Evolutionary conservation across 1,140 invertebrate genomes (phyloP), one percentile per base, ranked within the genome.

Genomic region (Antheraea mylitta): DNA sequence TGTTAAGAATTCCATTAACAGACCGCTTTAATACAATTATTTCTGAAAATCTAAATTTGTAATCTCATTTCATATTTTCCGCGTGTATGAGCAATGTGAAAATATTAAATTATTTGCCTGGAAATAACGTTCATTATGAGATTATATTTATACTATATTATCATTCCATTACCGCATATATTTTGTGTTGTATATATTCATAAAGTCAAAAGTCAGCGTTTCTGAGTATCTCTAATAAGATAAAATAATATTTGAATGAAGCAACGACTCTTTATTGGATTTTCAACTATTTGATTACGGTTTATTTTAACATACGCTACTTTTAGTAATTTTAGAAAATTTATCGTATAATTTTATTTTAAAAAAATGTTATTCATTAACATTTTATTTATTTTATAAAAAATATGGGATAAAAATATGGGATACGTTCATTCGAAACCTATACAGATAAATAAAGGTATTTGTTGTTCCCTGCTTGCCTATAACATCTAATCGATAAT

Each of bases 81-180:
- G 45, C 45, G 45, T 53, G 45, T 53, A 53, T 53, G 45, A 53
- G 45, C 45, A 53, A 53, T 53, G 45, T 53, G 45, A 53, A 53
- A 53, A 53, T 53, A 53, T 53, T 53, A 53, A 53, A 53, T 53
- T 53, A 53, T 53, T 53, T 53, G 45, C 45, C 45, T 53, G 45
- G 45, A 53, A 53, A 53, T 53, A 53, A 53, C 45, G 45, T 53
- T 53, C 45, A 53, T 53, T 53, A 53, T 53, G 45, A 53, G 45
- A 53, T 53, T 53, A 53, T 53, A 53, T 53, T 30, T 16, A 53
- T 53, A 53, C 45, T 53, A 53, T 53, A 13, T 53, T 53, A 53
- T 53, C 0, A 53, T 53, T 53, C 13, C 45, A 53, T 53, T 53
- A 53, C 13, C 13, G 13, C 45, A 13, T 1, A 5, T 53, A 53